phyloP scores from a whole-genome alignment of 2,888 invertebrate genomes.

The Polia nebulosa region DNA sequence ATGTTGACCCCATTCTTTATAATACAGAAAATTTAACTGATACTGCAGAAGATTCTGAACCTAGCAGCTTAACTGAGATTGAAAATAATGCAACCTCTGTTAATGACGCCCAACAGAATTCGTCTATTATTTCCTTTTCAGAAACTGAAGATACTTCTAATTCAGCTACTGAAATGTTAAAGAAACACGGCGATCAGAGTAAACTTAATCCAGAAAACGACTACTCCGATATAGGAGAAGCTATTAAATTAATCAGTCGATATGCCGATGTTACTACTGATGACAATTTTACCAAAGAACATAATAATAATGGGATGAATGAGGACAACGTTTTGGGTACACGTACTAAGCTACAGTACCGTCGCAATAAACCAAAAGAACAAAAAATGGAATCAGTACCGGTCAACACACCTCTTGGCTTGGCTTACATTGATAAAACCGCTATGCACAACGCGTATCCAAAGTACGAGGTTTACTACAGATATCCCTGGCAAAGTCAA shows the following conservation, averaged over 20 bases:
- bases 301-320: constrained; percentile 78
- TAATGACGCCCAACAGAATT: constrained; percentile 52
- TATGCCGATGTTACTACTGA: constrained; percentile 89
- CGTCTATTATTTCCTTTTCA: constrained; percentile 24
- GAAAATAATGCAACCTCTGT: constrained; percentile 63
- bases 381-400: constrained; percentile 68
- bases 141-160: constrained; percentile 58
- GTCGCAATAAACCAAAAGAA: constrained; percentile 82
- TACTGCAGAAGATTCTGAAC: constrained; percentile 57
- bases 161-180: constrained; percentile 71
- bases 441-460: constrained; percentile 67
- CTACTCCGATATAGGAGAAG: constrained; percentile 88
- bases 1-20: constrained; percentile 83
- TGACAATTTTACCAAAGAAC: constrained; percentile 86
- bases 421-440: constrained; percentile 62
- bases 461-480: constrained; percentile 79
- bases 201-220: constrained; percentile 88
- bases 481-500: constrained; percentile 86
- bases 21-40: constrained; percentile 73
- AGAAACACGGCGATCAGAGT: constrained; percentile 78
- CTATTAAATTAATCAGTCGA: constrained; percentile 88
- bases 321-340: constrained; percentile 86
- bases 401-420: constrained; percentile 61
- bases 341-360: constrained; percentile 86
- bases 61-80: constrained; percentile 55